Percentiles rank a stretch among this genome's conserved stretches.
Evolutionary conservation across 2,888 invertebrate genomes (phyloP).

Genomic region (Liodrosophila aerea): DNA sequence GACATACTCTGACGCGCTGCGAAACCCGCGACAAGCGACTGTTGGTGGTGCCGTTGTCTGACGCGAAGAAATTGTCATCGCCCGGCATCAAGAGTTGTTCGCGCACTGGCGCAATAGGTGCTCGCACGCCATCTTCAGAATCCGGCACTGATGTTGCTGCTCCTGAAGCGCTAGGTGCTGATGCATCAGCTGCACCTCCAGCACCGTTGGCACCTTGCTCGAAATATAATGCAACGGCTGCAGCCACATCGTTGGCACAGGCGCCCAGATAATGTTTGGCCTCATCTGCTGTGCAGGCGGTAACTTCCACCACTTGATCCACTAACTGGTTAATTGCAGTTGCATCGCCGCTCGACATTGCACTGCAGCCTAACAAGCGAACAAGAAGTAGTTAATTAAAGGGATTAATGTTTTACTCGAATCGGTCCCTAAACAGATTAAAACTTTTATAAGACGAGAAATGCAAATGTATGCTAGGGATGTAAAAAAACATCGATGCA

Average conservation of each 20-base stretch:
- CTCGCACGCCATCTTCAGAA: conserved; percentile 75
- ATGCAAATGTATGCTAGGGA: conserved; percentile 30
- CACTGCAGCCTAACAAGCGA: conserved; percentile 28
- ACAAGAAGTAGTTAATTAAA: conserved; percentile 1
- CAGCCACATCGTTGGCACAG: conserved; percentile 79
- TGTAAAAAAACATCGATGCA: no score
- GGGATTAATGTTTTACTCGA: conserved; percentile 1
- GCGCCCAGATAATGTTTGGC: conserved; percentile 77
- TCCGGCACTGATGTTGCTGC: conserved; percentile 32
- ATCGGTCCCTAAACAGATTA: conserved; percentile 24
- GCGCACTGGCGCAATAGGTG: conserved; percentile 81
- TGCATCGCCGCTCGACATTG: conserved; percentile 56
- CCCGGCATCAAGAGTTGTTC: conserved; percentile 81
- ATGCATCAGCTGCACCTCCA: conserved; percentile 19
- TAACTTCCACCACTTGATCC: conserved; percentile 79
- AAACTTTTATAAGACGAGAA: conserved; percentile 35
- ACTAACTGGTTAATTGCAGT: conserved; percentile 60
- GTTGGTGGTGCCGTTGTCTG: conserved; percentile 48
- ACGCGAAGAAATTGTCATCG: conserved; percentile 81
- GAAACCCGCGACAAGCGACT: conserved; percentile 66
- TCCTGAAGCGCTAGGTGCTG: conserved; percentile 33
- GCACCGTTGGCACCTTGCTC: conserved; percentile 71
- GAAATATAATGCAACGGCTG: conserved; percentile 79
- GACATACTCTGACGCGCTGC: conserved; percentile 79
- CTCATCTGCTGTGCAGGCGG: conserved; percentile 75